Evolutionary conservation across 2,888 invertebrate genomes (phyloP).

Genomic region (Azorinus chamasolen): DNA sequence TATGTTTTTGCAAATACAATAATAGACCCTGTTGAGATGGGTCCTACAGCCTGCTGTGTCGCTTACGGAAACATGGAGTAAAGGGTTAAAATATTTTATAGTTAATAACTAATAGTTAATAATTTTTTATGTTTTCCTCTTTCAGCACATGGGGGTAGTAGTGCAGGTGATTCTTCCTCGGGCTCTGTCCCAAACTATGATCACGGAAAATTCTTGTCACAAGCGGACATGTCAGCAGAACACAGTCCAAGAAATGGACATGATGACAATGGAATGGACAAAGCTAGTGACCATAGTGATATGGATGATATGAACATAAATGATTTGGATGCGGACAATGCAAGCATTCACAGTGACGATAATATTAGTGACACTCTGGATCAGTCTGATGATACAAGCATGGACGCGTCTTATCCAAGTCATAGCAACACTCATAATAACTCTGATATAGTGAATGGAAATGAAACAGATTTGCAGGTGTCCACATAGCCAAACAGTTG

Average conservation of each 20-base stretch:
- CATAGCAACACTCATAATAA: slow-evolving; percentile 44
- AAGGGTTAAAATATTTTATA: too few species aligned
- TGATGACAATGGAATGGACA: slow-evolving; percentile 12
- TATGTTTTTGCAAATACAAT: too few species aligned
- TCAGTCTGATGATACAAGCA: slow-evolving; percentile 64
- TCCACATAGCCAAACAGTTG: slow-evolving; percentile 35
- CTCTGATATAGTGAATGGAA: slow-evolving; percentile 62
- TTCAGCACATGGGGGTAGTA: slow-evolving; percentile 8
- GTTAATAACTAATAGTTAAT: too few species aligned
- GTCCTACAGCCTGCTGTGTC: too few species aligned
- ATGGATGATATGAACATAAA: slow-evolving; percentile 54
- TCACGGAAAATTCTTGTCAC: slow-evolving; percentile 43
- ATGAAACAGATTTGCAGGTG: slow-evolving; percentile 50
- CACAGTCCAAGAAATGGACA: slow-evolving; percentile 4
- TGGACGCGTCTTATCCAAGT: slow-evolving; percentile 61
- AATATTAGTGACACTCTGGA: slow-evolving; percentile 71
- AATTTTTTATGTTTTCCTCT: neutral
- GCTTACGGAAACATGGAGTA: too few species aligned
- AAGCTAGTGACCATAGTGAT: slow-evolving; percentile 57
- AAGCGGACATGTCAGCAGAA: slow-evolving; percentile 45
- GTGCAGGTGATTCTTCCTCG: slow-evolving; percentile 17
- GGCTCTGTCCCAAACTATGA: slow-evolving; percentile 18
- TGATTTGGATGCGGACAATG: slow-evolving; percentile 47
- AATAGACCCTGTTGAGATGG: too few species aligned
- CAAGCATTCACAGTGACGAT: slow-evolving; percentile 68